These are phyloP conservation scores for Proteles cristata DNA, from an alignment of 2,113 vertebrate species.

Conservation along the genomic window DNA sequence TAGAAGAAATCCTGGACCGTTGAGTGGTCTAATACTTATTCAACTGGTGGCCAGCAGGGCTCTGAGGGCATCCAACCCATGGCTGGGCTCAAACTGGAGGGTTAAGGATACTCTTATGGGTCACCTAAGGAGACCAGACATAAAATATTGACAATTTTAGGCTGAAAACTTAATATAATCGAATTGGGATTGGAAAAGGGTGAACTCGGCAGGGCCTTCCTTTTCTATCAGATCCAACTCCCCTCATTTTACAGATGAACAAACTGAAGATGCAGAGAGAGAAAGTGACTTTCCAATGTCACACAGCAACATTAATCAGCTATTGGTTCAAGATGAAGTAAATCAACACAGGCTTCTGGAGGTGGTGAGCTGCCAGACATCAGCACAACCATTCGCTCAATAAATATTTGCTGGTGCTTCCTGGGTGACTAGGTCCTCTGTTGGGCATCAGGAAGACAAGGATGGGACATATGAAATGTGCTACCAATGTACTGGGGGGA, in stretches of 20 bases:
- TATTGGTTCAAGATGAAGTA: background rate
- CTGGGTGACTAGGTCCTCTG: background rate
- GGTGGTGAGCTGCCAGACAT: background rate
- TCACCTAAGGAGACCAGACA: background rate
- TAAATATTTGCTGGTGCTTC: background rate
- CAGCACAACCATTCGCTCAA: background rate
- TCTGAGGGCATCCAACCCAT: background rate
- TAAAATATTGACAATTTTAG: background rate
- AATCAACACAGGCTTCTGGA: background rate
- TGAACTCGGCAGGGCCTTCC: background rate
- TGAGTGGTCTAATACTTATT: background rate
- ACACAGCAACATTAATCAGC: background rate
- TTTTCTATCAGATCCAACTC: background rate
- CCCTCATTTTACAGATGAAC: background rate
- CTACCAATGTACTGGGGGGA: rapidly evolving
- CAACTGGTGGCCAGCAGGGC: background rate
- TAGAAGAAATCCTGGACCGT: background rate
- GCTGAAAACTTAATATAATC: background rate
- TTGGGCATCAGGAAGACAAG: background rate
- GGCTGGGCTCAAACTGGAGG: background rate
- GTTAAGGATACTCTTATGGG: background rate
- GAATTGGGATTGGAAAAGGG: background rate
- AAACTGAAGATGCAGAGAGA: background rate
- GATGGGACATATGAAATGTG: background rate
- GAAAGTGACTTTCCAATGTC: background rate